These are phyloP conservation scores for Phacellophora camtschatica DNA, from an alignment of 30 jellyfish, hydroid and myxozoan genomes.

Conservation along the genomic window DNA sequence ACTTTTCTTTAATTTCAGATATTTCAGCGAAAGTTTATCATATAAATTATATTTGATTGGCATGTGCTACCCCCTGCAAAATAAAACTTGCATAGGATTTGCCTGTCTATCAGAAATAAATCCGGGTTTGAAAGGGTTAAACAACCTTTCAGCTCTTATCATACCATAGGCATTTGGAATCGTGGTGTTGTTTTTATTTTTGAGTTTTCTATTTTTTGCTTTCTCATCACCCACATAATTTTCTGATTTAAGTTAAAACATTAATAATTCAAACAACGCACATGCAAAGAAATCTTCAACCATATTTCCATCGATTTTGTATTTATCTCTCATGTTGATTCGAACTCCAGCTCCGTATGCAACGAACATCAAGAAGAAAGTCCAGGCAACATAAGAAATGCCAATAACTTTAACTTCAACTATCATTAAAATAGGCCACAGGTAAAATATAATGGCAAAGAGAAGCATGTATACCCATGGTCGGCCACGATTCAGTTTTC, in stretches of 20 bases:
- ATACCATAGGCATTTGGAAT: too few relatives aligned
- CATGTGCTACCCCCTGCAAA: too few relatives aligned
- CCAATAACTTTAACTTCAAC: constrained; percentile 64
- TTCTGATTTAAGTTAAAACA: background rate
- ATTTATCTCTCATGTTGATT: constrained; percentile 69
- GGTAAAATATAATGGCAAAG: constrained; percentile 60
- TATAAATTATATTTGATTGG: too few relatives aligned
- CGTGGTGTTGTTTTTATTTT: too few relatives aligned
- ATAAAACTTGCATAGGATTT: too few relatives aligned
- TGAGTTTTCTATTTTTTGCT: too few relatives aligned
- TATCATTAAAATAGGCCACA: constrained; percentile 80
- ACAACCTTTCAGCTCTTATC: too few relatives aligned
- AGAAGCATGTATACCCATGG: constrained; percentile 32
- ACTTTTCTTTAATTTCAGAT: too few relatives aligned
- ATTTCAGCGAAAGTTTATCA: too few relatives aligned
- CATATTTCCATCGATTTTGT: constrained; percentile 86
- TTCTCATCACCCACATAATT: background rate
- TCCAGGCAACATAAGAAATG: constrained; percentile 84
- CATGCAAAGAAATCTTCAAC: constrained; percentile 83
- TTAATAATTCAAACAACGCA: background rate
- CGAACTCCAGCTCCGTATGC: constrained; percentile 82
- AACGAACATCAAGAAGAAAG: constrained; percentile 63
- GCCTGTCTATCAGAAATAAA: background rate
- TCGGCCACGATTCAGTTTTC: constrained; percentile 15
- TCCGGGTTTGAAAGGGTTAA: too few relatives aligned